Evolutionary conservation across 2,797 vertebrate genomes (phyloP).

Genomic region (Hoplostethus atlanticus): DNA sequence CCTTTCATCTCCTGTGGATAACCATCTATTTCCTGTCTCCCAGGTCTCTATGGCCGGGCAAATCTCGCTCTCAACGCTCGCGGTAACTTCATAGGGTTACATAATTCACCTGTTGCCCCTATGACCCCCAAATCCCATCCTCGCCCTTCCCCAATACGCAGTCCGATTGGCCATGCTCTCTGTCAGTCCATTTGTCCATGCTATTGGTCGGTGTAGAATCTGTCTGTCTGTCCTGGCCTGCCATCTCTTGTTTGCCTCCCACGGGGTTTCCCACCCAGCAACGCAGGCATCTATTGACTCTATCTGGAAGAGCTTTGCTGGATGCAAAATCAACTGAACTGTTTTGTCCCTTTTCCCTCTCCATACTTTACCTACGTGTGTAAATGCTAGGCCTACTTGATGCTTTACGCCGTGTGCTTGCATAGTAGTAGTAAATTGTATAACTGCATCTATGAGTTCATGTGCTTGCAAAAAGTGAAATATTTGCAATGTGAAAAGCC

Average conservation of each 20-base stretch:
- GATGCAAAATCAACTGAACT: constrained; percentile 50
- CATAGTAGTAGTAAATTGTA: constrained; percentile 44
- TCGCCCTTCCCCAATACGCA: constrained; percentile 37
- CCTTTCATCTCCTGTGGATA: constrained; percentile 68
- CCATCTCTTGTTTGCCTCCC: constrained; percentile 62
- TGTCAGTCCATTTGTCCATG: constrained; percentile 55
- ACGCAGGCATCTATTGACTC: constrained; percentile 60
- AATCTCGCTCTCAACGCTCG: constrained; percentile 86
- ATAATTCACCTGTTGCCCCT: constrained; percentile 62
- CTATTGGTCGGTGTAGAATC: constrained; percentile 58
- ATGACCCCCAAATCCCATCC: constrained; percentile 48
- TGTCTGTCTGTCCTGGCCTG: constrained; percentile 71
- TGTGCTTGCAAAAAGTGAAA: constrained; percentile 64
- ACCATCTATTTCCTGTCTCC: constrained; percentile 85
- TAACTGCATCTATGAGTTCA: constrained; percentile 48
- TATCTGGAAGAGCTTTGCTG: constrained; percentile 50
- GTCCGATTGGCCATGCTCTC: constrained; percentile 55
- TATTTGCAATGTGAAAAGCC: constrained; percentile 70
- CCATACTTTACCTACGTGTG: constrained; percentile 58
- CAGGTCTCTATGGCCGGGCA: constrained; percentile 86
- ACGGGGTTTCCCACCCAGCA: constrained; percentile 54
- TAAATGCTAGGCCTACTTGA: constrained; percentile 40
- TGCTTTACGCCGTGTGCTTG: constrained; percentile 58
- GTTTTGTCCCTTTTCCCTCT: constrained; percentile 53
- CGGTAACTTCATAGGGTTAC: constrained; percentile 85